These are phyloP conservation scores for Drosophila parvula DNA, from an alignment of 1,140 invertebrate species.

Conservation along the genomic window DNA sequence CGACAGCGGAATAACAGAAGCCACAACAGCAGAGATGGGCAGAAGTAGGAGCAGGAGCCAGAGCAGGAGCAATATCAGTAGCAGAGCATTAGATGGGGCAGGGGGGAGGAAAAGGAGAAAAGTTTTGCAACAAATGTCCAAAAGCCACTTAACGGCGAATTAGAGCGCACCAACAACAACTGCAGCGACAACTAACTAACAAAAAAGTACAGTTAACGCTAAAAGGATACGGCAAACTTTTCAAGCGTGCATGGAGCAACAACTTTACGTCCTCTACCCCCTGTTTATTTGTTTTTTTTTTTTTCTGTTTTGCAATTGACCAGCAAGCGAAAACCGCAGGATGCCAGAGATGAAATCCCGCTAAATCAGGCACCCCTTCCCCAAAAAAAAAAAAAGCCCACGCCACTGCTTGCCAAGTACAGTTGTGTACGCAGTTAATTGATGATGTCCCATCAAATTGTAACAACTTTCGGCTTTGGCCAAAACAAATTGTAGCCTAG, in stretches of 20 bases:
- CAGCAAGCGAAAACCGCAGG: constrained; percentile 29
- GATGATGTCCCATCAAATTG: constrained; percentile 53
- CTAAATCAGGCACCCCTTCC: background rate
- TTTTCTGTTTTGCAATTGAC: constrained; percentile 26
- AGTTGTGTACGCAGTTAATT: constrained; percentile 54
- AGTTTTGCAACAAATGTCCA: constrained; percentile 77
- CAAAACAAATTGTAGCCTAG: constrained; percentile 52
- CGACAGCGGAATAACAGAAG: constrained; percentile 42
- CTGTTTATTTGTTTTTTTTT: too few species aligned
- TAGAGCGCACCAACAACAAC: constrained; percentile 66
- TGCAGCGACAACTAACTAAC: constrained; percentile 60
- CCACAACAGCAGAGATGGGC: constrained; percentile 15
- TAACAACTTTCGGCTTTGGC: constrained; percentile 43
- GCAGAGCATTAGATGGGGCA: background rate
- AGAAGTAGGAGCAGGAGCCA: too few species aligned
- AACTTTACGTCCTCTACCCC: constrained; percentile 29
- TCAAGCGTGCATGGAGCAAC: constrained; percentile 39
- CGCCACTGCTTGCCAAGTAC: constrained; percentile 29
- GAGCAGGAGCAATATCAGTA: too few species aligned
- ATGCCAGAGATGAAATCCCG: constrained; percentile 5
- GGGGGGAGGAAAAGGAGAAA: constrained; percentile 17
- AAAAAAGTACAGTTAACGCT: constrained; percentile 77
- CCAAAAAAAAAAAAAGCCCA: background rate
- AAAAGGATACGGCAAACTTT: constrained; percentile 74
- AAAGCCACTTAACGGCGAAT: constrained; percentile 81